Evolutionary conservation across 2,797 vertebrate genomes (phyloP), one percentile per base, ranked within the genome.

Genomic region (Gambusia yucatana): DNA sequence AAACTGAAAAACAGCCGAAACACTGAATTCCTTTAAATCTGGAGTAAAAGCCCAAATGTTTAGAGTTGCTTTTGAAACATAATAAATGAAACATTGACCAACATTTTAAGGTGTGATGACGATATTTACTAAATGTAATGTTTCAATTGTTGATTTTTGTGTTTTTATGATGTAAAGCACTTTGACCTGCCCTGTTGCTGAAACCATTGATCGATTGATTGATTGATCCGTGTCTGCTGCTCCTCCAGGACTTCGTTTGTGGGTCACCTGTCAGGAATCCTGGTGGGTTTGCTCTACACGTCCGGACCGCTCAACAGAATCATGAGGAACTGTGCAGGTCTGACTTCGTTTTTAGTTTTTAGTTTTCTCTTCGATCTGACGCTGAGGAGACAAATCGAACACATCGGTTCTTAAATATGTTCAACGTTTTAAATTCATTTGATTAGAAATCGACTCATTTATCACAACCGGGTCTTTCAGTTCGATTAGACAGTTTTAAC

Each of bases 211-310:
- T 47, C 33, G 33, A 33, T 33, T 46, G 44, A 46, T 67, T 1
- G 65, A 25, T 43, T 25, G 7, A 20, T 5, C 20, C 1, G 17
- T 73, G 28, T 71, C 6, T 80, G 43, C 76, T 44, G 0, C 47
- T 43, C 74, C 78, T 81, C 44, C 87, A 99, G 98, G 87, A 95
- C 97, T 20, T 99, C 98, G 41, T 97, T 99, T 2, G 88, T 97
- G 6, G 98, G 98, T 57, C 98, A 99, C 84, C 95, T 99, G 85
- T 91, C 98, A 6, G 98, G 98, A 2, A 99, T 99, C 92, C 94
- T 99, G 76, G 97, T 98, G 82, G 98, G 98, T 76, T 87, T 99
- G 75, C 95, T 99, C 87, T 99, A 99, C 87, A 97, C 95, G 0
- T 73, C 84, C 0, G 98, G 98, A 72, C 98, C 98, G 9, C 94